Evolutionary conservation across 1,140 invertebrate genomes (phyloP), one percentile per base, ranked within the genome.

Genomic region (Bombus soroeensis): DNA sequence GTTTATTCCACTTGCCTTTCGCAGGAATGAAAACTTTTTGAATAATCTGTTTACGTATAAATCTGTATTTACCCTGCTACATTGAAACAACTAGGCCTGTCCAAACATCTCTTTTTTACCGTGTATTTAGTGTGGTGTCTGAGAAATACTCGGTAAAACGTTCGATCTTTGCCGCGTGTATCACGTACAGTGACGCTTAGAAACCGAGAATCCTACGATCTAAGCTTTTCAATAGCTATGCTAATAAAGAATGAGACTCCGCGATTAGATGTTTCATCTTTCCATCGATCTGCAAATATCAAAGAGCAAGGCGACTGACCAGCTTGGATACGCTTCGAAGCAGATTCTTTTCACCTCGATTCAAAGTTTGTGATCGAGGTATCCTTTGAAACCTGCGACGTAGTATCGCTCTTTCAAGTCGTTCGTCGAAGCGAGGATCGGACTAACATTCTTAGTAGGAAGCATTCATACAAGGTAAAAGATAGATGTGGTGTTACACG

Each of bases 121-220:
- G 62, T 64, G n/a, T 32, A 66, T 15, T 32, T 15, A 5, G 68
- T 68, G 78, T 88, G 77, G 57, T 72, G 53, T 84, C 57, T 34
- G 59, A 41, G 22, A 22, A 32, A 22, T 80, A 57, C 66, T 37
- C 22, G 6, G 8, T 5, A 43, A 81, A 34, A 92, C 92, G 90
- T 91, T 91, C 90, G 90, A 93, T 92, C 87, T 90, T 90, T 92
- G 86, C 90, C 92, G 89, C 89, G 86, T 89, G 88, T 90, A 81
- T 89, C 77, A 79, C 47, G 83, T 85, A 87, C 79, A 89, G 74
- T 91, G 85, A 87, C 76, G 25, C 39, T n/a, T 18, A n/a, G 10
- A 28, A 28, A 37, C 34, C 13, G 5, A 2, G 12, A 39, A 78
- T 75, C 15, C 32, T 3, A 32, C 13, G 64, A 32, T 32, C 13